phyloP scores from a whole-genome alignment of 2,888 invertebrate species.

The Pristionchus mayeri region DNA sequence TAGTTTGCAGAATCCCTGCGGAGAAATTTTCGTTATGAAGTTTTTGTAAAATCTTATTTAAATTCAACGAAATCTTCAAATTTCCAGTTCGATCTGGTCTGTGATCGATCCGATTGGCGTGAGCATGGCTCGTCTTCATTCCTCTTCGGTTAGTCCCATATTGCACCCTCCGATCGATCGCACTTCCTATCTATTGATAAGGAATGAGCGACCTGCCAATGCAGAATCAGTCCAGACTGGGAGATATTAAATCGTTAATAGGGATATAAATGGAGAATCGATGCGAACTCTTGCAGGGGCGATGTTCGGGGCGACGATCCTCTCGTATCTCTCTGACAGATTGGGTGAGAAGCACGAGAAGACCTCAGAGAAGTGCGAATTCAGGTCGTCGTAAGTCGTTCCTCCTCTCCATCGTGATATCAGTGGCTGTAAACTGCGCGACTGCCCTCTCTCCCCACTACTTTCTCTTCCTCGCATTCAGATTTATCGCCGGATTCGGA shows the following conservation, averaged over 20 bases:
- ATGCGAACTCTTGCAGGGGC: not conserved
- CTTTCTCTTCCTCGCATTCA: slow-evolving; percentile 65
- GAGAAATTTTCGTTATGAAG: not conserved
- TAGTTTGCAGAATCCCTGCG: not conserved
- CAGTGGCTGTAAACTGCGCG: slow-evolving; percentile 63
- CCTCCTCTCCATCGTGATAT: slow-evolving; percentile 67
- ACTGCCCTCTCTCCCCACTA: slow-evolving; percentile 65
- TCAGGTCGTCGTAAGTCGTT: slow-evolving; percentile 69
- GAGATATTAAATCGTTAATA: no score
- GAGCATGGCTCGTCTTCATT: slow-evolving; percentile 70
- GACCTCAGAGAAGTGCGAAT: not conserved
- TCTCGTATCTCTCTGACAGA: slow-evolving; percentile 40
- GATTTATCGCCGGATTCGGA: slow-evolving; percentile 72
- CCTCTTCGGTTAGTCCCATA: slow-evolving; percentile 64
- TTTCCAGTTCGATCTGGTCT: slow-evolving; percentile 70
- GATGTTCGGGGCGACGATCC: slow-evolving; percentile 29
- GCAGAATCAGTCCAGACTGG: no score
- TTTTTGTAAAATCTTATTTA: not conserved
- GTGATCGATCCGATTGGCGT: slow-evolving; percentile 61
- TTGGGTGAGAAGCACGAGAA: slow-evolving; percentile 1
- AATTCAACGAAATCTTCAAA: not conserved
- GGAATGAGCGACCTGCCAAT: not conserved
- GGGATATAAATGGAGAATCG: no score
- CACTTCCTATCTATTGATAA: slow-evolving; percentile 25
- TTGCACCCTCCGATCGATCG: slow-evolving; percentile 9